Evolutionary conservation across 2,113 vertebrate species (phyloP).

Genomic region (Amblyopsis rosae): DNA sequence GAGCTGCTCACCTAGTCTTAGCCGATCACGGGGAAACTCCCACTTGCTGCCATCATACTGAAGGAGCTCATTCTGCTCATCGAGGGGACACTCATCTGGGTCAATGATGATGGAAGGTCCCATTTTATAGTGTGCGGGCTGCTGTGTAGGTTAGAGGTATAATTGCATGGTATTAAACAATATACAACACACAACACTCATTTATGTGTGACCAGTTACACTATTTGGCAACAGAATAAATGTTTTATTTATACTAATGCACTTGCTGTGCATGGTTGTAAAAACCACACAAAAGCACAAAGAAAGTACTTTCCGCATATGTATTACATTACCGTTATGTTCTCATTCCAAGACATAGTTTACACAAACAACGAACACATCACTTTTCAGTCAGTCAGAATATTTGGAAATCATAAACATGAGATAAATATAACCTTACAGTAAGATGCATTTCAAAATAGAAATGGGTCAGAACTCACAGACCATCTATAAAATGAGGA

Average conservation of each 20-base stretch:
- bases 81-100: constrained; percentile 88
- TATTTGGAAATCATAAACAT: constrained; percentile 31
- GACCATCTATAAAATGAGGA: not conserved
- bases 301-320: not conserved
- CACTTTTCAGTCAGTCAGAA: constrained; percentile 3
- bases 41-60: constrained; percentile 92
- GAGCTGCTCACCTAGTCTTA: constrained; percentile 67
- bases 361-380: not conserved
- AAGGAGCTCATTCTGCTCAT: constrained; percentile 89
- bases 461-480: constrained; percentile 4
- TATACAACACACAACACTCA: constrained; percentile 6
- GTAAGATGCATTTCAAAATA: constrained; percentile 28
- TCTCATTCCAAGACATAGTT: not conserved
- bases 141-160: constrained; percentile 65
- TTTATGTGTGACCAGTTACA: too few relatives aligned
- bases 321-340: constrained; percentile 18
- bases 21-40: constrained; percentile 92
- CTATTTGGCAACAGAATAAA: too few relatives aligned
- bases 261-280: not conserved
- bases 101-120: constrained; percentile 95
- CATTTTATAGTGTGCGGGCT: constrained; percentile 86
- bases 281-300: not conserved
- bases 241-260: too few relatives aligned
- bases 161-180: too few relatives aligned
- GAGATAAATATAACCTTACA: constrained; percentile 27